Evolutionary conservation across 1,140 invertebrate genomes (phyloP).

Genomic region (Hetaerina americana): DNA sequence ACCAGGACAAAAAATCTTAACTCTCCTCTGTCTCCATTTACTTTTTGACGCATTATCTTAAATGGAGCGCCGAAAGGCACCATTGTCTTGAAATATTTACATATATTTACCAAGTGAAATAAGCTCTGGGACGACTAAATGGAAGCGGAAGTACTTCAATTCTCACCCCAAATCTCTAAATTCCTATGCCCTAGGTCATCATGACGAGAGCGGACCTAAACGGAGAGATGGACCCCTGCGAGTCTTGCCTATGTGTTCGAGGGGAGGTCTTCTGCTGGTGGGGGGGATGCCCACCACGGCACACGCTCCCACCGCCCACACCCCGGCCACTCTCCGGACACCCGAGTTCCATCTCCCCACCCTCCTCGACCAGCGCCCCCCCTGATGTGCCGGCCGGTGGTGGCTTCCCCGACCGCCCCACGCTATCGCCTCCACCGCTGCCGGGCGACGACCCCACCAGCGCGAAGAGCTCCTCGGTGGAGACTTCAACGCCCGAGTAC

Average conservation of each 20-base stretch:
- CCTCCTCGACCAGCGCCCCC: neutral
- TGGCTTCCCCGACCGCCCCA: neutral
- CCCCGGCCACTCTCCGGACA: neutral
- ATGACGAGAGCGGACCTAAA: neutral
- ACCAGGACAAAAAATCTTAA: no score
- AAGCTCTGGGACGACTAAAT: no score
- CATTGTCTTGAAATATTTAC: no score
- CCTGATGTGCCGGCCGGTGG: neutral
- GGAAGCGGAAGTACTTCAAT: no score
- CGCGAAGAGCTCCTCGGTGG: neutral
- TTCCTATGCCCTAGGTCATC: no score
- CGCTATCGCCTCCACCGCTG: neutral
- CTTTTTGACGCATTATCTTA: no score
- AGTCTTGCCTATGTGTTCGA: neutral
- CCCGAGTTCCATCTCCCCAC: neutral
- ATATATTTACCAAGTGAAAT: no score
- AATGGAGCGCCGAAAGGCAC: no score
- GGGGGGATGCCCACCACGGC: neutral
- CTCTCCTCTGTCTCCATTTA: no score
- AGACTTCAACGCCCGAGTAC: neutral
- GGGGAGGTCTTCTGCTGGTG: neutral
- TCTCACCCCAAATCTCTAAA: no score
- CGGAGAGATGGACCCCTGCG: neutral
- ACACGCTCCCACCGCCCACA: neutral
- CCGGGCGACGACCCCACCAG: neutral